Evolutionary conservation across 2,888 invertebrate species (phyloP).

Genomic region (Xestia ashworthii): DNA sequence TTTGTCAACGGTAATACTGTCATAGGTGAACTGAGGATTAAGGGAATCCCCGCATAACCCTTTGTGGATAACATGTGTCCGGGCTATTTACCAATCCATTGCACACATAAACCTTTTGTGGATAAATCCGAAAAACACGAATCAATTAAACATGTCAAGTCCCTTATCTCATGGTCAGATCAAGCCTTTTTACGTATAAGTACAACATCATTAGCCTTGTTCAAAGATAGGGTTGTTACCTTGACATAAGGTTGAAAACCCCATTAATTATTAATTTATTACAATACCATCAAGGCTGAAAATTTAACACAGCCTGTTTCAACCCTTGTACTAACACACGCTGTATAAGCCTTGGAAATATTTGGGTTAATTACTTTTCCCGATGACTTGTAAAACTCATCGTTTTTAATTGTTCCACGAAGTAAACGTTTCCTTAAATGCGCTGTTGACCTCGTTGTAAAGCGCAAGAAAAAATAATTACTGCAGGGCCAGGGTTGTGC

Average conservation of each 20-base stretch:
- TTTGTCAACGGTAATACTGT: not conserved
- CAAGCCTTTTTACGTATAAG: conserved; percentile 5
- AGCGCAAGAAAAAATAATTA: conserved; percentile 39
- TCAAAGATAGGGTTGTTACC: conserved; percentile 18
- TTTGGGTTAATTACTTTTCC: conserved; percentile 77
- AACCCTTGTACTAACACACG: conserved; percentile 54
- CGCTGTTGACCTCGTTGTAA: conserved; percentile 44
- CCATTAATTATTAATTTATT: conserved; percentile 47
- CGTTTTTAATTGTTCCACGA: conserved; percentile 70
- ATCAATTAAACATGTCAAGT: conserved; percentile 6
- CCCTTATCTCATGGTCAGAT: conserved; percentile 21
- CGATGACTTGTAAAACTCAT: conserved; percentile 71
- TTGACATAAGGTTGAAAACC: conserved; percentile 26
- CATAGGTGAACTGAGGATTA: not conserved
- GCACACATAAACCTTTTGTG: not conserved
- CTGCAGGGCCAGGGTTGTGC: conserved; percentile 4
- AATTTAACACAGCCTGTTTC: conserved; percentile 52
- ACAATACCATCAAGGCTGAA: conserved; percentile 37
- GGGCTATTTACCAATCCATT: conserved; percentile 2
- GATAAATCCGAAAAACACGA: not conserved
- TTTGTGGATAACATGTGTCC: conserved; percentile 8
- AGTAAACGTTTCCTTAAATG: conserved; percentile 65
- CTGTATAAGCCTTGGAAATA: conserved; percentile 59
- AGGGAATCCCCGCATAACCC: conserved; percentile 1
- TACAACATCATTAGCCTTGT: conserved; percentile 45